These are phyloP conservation scores for Oreochromis aureus DNA, from an alignment of 2,113 vertebrate species.

Conservation along the genomic window DNA sequence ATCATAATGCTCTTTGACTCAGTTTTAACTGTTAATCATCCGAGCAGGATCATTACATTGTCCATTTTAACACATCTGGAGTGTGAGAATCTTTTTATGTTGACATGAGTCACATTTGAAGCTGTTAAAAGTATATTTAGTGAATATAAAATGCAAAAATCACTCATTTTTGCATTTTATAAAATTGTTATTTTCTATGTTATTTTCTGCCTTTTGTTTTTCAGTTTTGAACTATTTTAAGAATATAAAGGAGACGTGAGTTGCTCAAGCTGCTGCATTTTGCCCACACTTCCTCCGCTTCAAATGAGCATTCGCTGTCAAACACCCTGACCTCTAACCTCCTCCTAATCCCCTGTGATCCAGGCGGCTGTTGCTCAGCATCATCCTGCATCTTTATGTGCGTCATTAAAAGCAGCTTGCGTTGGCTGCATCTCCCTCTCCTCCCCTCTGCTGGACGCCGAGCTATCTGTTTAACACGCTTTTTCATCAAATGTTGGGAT, in stretches of 20 bases:
- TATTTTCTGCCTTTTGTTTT: not conserved
- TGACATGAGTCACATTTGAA: not conserved
- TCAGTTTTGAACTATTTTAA: not conserved
- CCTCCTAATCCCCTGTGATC: slow-evolving; percentile 31
- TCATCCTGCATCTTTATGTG: slow-evolving; percentile 24
- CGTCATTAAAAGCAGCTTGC: slow-evolving; percentile 52
- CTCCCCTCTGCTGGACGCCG: not conserved
- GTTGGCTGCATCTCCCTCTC: not conserved
- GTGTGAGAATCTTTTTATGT: not conserved
- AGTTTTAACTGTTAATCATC: not conserved
- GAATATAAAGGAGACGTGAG: not conserved
- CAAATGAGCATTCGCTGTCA: not conserved
- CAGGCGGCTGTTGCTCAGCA: not conserved
- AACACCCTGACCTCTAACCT: slow-evolving; percentile 7
- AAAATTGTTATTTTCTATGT: not conserved
- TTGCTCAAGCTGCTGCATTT: not conserved
- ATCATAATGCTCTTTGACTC: not conserved
- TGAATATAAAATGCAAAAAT: not conserved
- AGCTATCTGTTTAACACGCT: not conserved
- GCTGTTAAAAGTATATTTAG: not conserved
- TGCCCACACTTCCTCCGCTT: not conserved
- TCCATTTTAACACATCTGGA: not conserved
- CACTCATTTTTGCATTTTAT: not conserved
- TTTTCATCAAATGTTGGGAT: slow-evolving; percentile 51
- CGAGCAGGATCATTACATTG: not conserved